Conservation (phyloP, 2,888 invertebrate species). For the Epirrhoe tristata region DNA sequence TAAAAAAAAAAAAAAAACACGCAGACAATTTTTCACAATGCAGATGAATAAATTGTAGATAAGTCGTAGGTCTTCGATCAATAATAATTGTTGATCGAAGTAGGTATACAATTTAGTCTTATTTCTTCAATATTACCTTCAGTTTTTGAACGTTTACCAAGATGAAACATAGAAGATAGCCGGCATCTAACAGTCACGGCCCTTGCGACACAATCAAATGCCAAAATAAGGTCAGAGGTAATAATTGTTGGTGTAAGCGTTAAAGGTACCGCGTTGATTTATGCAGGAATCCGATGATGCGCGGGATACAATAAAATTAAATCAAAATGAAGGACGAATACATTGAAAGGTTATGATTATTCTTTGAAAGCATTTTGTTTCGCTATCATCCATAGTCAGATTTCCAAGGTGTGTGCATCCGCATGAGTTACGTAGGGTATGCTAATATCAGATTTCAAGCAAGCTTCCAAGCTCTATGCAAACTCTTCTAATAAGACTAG, state of each 20-base stretch:
- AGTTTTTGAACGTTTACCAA: conserved; percentile 32
- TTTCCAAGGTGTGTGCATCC: too few species aligned
- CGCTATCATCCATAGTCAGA: too few species aligned
- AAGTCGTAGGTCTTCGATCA: too few species aligned
- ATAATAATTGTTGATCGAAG: too few species aligned
- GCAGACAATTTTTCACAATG: too few species aligned
- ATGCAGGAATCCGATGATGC: conserved; percentile 73
- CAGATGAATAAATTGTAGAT: too few species aligned
- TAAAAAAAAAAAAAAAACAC: too few species aligned
- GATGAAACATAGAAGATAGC: conserved; percentile 56
- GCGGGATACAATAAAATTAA: conserved; percentile 31
- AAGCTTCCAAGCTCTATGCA: too few species aligned
- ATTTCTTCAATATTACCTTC: conserved; percentile 20
- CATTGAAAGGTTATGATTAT: neutral
- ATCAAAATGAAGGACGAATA: conserved; percentile 8
- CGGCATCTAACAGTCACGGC: conserved; percentile 67
- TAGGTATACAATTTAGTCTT: neutral
- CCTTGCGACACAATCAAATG: conserved; percentile 81
- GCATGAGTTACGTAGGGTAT: too few species aligned
- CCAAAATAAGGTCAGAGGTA: conserved; percentile 84
- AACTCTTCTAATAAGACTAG: too few species aligned
- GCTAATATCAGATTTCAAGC: too few species aligned
- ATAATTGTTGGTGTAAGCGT: conserved; percentile 42
- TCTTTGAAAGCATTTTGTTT: neutral
- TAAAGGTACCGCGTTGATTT: conserved; percentile 69